Evolutionary conservation across 2,888 invertebrate genomes (phyloP).

Genomic region (Lycocerus yunnanus): DNA sequence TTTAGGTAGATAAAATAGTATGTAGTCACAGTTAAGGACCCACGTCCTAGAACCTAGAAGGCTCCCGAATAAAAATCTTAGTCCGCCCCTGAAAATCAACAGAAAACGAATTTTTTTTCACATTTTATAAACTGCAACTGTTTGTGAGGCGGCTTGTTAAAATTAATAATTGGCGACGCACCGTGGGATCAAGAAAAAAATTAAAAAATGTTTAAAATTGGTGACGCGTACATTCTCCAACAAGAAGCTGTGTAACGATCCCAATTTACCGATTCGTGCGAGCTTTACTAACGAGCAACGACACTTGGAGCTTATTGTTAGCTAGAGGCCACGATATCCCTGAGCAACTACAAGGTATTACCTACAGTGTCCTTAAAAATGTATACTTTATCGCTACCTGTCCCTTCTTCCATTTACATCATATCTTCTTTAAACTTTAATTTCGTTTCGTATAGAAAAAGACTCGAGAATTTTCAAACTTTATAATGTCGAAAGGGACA

Average conservation of each 20-base stretch:
- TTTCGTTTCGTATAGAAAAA: not conserved
- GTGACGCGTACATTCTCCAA: constrained; percentile 4
- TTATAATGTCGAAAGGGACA: not conserved
- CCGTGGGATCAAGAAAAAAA: not conserved
- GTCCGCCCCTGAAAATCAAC: not conserved
- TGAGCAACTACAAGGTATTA: constrained; percentile 29
- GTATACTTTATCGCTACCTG: constrained; percentile 11
- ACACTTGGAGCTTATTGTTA: constrained; percentile 33
- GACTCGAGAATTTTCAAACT: not conserved
- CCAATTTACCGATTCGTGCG: constrained; percentile 38
- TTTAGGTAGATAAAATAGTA: no score
- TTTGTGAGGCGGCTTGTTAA: not conserved
- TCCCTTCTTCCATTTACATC: not conserved
- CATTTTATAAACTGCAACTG: not conserved
- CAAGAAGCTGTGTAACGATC: constrained; percentile 39
- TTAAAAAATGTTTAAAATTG: constrained; percentile 15
- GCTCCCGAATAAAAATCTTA: no score
- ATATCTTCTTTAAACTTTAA: not conserved
- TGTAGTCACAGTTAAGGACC: no score
- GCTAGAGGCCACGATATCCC: constrained; percentile 32
- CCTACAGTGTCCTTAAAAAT: constrained; percentile 13
- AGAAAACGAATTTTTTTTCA: not conserved
- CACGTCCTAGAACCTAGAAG: no score
- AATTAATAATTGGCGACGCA: not conserved
- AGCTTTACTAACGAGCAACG: constrained; percentile 44